phyloP scores from a whole-genome alignment of 1,140 invertebrate genomes.

The Propsilocerus akamusi region DNA sequence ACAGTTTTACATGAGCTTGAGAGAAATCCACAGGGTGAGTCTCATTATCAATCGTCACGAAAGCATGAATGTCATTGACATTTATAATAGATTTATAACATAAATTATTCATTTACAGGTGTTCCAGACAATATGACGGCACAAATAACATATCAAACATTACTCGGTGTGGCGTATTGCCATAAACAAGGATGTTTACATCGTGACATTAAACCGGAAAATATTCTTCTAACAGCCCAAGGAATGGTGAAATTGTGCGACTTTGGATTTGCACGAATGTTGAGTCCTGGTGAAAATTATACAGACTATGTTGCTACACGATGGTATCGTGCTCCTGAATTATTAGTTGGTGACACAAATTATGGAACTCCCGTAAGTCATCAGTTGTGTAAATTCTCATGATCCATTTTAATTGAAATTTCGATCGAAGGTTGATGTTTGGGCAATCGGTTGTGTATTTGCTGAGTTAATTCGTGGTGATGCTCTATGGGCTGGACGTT shows the following conservation, averaged over 20 bases:
- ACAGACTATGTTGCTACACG: constrained; percentile 98
- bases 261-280: constrained; percentile 94
- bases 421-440: constrained; percentile 13
- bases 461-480: constrained; percentile 91
- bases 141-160: constrained; percentile 87
- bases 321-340: constrained; percentile 94
- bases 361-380: constrained; percentile 96
- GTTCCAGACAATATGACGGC: constrained; percentile 76
- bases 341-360: constrained; percentile 91
- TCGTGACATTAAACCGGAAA: constrained; percentile 96
- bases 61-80: neutral
- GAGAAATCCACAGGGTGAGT: constrained; percentile 44
- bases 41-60: neutral
- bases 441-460: constrained; percentile 59
- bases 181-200: constrained; percentile 94
- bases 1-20: constrained; percentile 94
- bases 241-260: constrained; percentile 96
- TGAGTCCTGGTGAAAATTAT: constrained; percentile 94
- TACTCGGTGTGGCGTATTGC: constrained; percentile 90
- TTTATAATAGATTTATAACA: neutral
- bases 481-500: constrained; percentile 93
- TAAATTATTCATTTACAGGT: constrained; percentile 26
- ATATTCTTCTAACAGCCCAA: constrained; percentile 86
- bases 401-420: constrained; percentile 12
- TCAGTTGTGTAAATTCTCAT: constrained; percentile 33